Conservation (phyloP, 2,797 vertebrate species). For the Ibycter americanus region DNA sequence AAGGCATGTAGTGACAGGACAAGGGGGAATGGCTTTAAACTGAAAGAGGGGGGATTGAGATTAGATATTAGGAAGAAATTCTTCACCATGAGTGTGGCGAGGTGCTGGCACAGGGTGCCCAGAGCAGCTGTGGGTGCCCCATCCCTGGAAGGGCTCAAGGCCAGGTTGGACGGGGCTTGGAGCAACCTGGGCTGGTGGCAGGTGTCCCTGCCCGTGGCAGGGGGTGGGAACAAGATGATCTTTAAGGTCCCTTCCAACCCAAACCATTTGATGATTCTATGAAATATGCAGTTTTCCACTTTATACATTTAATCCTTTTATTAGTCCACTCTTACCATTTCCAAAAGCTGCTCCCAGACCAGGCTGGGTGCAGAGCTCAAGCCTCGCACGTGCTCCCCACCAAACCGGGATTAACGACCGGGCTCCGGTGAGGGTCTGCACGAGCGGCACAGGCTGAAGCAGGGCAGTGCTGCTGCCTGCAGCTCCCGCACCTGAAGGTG, state of each 20-base stretch:
- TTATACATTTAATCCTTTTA: background rate
- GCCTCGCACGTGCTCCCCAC: rapidly evolving
- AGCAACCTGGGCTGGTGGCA: background rate
- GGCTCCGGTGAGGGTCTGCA: background rate
- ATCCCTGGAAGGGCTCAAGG: background rate
- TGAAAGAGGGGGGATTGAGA: too few relatives aligned
- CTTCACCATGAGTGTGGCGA: too few relatives aligned
- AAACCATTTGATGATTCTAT: too few relatives aligned
- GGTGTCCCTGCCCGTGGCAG: too few relatives aligned
- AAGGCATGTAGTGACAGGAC: too few relatives aligned
- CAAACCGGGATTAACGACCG: rapidly evolving
- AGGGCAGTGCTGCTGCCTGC: background rate
- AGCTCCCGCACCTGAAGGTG: rapidly evolving
- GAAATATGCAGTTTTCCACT: background rate
- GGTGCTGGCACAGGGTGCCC: too few relatives aligned
- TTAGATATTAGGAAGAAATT: too few relatives aligned
- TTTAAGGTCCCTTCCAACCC: too few relatives aligned
- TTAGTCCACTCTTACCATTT: rapidly evolving
- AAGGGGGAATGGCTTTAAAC: too few relatives aligned
- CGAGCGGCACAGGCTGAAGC: rapidly evolving
- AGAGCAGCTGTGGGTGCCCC: background rate
- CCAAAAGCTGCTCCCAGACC: background rate
- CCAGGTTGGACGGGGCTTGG: background rate
- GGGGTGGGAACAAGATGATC: too few relatives aligned
- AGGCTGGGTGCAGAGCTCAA: background rate